A percentile compares a stretch with the other conserved stretches of the same genome.
Conservation (phyloP, 2,113 vertebrate genomes). For the Rhinolophus sinicus region DNA sequence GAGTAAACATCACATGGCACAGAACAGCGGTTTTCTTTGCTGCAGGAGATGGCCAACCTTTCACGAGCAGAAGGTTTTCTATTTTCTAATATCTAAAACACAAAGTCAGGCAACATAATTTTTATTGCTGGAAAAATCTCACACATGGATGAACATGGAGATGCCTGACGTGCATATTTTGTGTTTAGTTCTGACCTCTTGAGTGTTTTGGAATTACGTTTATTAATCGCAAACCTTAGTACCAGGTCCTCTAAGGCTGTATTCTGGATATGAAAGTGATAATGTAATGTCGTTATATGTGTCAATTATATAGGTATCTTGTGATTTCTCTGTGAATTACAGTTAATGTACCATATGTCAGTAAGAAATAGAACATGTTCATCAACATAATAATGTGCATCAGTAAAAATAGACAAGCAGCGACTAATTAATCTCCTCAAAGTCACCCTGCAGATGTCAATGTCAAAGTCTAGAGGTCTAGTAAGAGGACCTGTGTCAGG, state of each 20-base stretch:
- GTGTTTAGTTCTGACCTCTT: not conserved
- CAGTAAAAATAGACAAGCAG: not conserved
- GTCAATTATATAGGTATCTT: not conserved
- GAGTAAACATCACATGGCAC: accelerated
- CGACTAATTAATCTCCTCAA: not conserved
- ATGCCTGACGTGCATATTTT: not conserved
- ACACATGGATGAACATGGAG: too few species aligned
- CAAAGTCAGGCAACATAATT: not conserved
- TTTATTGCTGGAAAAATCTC: not conserved
- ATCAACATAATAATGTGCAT: not conserved
- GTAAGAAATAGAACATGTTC: not conserved
- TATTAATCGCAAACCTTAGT: not conserved
- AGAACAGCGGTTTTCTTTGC: accelerated
- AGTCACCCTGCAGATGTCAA: not conserved
- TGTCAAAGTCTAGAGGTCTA: not conserved
- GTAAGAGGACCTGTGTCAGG: not conserved
- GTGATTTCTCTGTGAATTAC: not conserved
- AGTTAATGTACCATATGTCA: not conserved
- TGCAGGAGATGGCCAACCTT: not conserved
- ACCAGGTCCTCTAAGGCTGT: not conserved
- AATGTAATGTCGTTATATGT: not conserved
- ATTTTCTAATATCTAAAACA: not conserved
- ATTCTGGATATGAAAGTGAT: not conserved
- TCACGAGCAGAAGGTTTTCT: not conserved
- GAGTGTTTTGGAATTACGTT: not conserved